Evolutionary conservation across 1,140 invertebrate species (phyloP), one percentile per base, ranked within the genome.

Genomic region (Tetragnatha versicolor): DNA sequence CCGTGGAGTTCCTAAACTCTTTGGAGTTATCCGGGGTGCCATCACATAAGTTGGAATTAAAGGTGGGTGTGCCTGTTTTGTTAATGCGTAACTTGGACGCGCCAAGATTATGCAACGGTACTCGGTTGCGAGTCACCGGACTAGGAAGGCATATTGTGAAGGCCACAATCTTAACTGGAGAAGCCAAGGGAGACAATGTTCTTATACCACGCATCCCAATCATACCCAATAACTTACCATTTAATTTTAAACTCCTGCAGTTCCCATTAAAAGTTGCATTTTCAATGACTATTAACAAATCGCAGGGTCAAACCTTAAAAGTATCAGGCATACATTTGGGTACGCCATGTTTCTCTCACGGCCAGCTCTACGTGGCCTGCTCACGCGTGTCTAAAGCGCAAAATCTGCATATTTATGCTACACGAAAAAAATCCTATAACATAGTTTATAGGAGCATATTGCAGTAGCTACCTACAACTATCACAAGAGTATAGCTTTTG

Each of bases 391-490:
- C 20, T 47, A 69, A 69, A 69, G n/a, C 66, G 27, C 49, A 37
- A 49, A 69, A 69, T 69, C 49, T 45, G 49, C 27, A 47, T 69
- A 45, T 69, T 49, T 45, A 47, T 69, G 66, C 2, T 47, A 17
- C 66, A 69, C 9, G 27, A 47, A 69, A 31, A 17, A 73, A 73
- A 73, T 76, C 29, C 42, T 73, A 80, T 49, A 37, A 73, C 63
- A 42, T 79, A 29, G 37, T 39, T 42, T 80, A 60, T 72, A n/a
- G n/a, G n/a, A n/a, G n/a, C n/a, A n/a, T n/a, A n/a, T n/a, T n/a
- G n/a, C n/a, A n/a, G n/a, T n/a, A n/a, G n/a, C n/a, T n/a, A n/a
- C n/a, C n/a, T n/a, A n/a, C n/a, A n/a, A n/a, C n/a, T n/a, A n/a
- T n/a, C n/a, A n/a, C n/a, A n/a, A n/a, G n/a, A n/a, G n/a, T n/a